Evolutionary conservation across 2,797 vertebrate species (phyloP).

Genomic region (Thalassophryne amazonica): DNA sequence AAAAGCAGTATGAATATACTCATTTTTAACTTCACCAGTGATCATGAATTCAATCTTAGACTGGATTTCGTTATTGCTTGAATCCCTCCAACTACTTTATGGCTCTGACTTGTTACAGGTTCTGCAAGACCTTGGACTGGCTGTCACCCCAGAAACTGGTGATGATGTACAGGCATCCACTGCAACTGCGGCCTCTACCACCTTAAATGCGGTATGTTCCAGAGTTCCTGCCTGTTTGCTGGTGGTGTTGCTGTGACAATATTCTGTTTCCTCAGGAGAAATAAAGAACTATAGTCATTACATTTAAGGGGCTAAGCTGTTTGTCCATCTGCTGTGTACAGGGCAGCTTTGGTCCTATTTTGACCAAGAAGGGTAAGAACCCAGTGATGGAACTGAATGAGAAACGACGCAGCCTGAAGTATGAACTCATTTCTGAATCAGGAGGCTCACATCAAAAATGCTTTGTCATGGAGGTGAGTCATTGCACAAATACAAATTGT

Average conservation of each 20-base stretch:
- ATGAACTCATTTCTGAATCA: constrained; percentile 90
- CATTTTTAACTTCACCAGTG: not conserved
- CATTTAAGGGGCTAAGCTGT: no score
- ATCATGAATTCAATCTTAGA: no score
- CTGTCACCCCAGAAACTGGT: no score
- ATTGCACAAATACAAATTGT: not conserved
- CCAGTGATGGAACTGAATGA: constrained; percentile 98
- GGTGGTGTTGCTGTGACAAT: not conserved
- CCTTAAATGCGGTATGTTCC: constrained; percentile 64
- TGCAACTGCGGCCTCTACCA: constrained; percentile 45
- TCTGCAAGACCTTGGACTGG: constrained; percentile 91
- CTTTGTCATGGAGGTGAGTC: constrained; percentile 93
- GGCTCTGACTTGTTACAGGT: no score
- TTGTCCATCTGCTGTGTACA: constrained; percentile 30
- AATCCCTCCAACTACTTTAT: no score
- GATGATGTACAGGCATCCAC: constrained; percentile 68
- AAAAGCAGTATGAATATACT: no score
- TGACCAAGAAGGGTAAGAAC: constrained; percentile 96
- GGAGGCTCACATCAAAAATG: constrained; percentile 93
- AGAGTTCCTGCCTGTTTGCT: not conserved
- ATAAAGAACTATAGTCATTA: no score
- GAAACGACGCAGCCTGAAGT: constrained; percentile 92
- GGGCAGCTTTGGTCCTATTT: constrained; percentile 88
- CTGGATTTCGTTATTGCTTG: no score
- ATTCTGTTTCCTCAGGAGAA: not conserved